Conservation (phyloP, 2,888 invertebrate species). For the Muschampia plurimacula region DNA sequence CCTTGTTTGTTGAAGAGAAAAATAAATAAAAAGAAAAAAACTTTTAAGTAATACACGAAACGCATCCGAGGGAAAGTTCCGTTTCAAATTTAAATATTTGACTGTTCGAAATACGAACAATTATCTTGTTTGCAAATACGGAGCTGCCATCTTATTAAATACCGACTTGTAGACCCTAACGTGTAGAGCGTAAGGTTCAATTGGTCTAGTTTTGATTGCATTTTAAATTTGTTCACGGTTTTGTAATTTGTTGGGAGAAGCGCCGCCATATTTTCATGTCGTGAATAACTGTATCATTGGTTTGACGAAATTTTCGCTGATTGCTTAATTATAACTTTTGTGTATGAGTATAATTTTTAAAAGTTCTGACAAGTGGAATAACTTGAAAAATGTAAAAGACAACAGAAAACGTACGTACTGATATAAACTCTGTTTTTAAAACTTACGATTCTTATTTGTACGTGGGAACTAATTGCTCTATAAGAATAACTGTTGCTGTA, state of each 20-base stretch:
- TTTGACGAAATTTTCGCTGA: constrained; percentile 74
- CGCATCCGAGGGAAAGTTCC: constrained; percentile 64
- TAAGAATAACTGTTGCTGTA: constrained; percentile 22
- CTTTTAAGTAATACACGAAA: constrained; percentile 58
- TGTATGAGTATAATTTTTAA: constrained; percentile 62
- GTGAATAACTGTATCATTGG: constrained; percentile 77
- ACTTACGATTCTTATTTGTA: constrained; percentile 9
- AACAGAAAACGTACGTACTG: neutral
- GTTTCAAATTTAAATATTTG: constrained; percentile 73
- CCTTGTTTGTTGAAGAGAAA: constrained; percentile 53
- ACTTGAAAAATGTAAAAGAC: constrained; percentile 27
- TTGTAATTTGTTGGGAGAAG: constrained; percentile 34
- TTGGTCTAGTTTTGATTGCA: neutral
- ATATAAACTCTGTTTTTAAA: neutral
- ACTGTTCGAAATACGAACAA: constrained; percentile 74
- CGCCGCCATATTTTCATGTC: constrained; percentile 56
- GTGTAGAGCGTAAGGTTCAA: neutral
- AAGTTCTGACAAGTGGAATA: constrained; percentile 57
- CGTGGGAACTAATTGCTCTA: constrained; percentile 1
- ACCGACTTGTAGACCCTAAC: neutral
- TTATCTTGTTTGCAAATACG: constrained; percentile 70
- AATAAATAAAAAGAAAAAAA: constrained; percentile 47
- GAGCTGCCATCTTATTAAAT: constrained; percentile 44
- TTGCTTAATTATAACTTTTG: constrained; percentile 77
- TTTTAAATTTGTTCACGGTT: constrained; percentile 42